Percentiles rank a stretch among this genome's conserved stretches.
phyloP scores from a whole-genome alignment of 2,797 vertebrate species.

The Argyrosomus regius region DNA sequence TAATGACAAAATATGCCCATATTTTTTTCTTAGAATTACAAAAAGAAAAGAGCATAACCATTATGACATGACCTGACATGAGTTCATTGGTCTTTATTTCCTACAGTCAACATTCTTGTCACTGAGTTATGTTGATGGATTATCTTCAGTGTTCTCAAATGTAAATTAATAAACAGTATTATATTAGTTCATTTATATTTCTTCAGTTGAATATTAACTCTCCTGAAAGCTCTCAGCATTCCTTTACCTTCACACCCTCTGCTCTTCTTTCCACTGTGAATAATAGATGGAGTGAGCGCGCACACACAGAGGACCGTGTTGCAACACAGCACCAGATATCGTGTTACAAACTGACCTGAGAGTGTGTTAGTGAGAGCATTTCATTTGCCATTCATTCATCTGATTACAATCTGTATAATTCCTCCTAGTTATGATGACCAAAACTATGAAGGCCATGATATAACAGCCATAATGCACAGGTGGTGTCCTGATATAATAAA shows the following conservation, averaged over 20 bases:
- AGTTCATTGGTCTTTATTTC: background rate
- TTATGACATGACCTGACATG: background rate
- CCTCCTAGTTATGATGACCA: too few species aligned
- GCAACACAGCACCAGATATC: conserved; percentile 22
- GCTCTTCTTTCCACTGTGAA: conserved; percentile 66
- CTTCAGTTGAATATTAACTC: background rate
- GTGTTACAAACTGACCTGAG: conserved; percentile 44
- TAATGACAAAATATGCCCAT: background rate
- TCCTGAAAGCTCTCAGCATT: background rate
- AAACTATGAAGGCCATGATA: background rate
- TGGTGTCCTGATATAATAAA: background rate
- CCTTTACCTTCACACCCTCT: background rate
- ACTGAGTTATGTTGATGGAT: background rate
- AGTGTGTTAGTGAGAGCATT: background rate
- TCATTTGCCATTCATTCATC: too few species aligned
- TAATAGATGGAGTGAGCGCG: conserved; percentile 60
- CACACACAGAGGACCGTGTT: background rate
- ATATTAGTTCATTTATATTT: background rate
- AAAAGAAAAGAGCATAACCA: background rate
- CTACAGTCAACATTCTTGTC: too few species aligned
- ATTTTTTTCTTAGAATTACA: background rate
- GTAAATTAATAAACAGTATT: background rate
- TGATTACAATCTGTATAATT: too few species aligned
- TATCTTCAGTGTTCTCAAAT: background rate
- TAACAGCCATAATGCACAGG: background rate